Conservation (phyloP, 2,113 vertebrate species). For the Lamprotornis superbus region DNA sequence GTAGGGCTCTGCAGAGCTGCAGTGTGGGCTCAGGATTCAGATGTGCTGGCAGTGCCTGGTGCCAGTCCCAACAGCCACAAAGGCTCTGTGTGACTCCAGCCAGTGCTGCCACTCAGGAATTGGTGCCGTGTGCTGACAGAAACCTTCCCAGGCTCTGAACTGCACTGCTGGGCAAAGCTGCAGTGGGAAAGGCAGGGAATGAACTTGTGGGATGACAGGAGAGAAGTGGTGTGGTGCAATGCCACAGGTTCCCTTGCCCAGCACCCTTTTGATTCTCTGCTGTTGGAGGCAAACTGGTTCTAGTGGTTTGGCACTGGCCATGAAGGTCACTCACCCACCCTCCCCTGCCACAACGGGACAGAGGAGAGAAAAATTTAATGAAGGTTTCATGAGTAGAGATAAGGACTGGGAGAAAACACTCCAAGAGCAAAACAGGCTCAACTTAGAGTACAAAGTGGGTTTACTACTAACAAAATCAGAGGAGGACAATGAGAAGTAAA, state of each 20-base stretch:
- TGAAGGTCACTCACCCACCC: background rate
- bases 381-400: background rate
- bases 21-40: background rate
- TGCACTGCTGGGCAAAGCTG: background rate
- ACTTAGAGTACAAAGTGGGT: background rate
- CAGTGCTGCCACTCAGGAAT: accelerated
- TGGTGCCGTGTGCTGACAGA: background rate
- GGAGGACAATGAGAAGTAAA: background rate
- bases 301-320: background rate
- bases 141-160: background rate
- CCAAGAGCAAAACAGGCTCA: background rate
- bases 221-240: accelerated
- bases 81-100: background rate
- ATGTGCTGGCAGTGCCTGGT: background rate
- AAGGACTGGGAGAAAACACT: background rate
- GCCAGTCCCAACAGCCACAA: background rate
- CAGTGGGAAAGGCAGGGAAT: background rate
- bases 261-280: background rate
- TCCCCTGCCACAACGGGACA: background rate
- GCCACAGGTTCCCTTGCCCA: background rate
- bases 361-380: background rate
- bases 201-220: background rate
- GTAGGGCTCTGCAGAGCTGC: background rate
- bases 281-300: background rate
- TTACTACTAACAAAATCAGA: background rate